phyloP scores from a whole-genome alignment of 2,113 vertebrate species.

The Xerus inauris region DNA sequence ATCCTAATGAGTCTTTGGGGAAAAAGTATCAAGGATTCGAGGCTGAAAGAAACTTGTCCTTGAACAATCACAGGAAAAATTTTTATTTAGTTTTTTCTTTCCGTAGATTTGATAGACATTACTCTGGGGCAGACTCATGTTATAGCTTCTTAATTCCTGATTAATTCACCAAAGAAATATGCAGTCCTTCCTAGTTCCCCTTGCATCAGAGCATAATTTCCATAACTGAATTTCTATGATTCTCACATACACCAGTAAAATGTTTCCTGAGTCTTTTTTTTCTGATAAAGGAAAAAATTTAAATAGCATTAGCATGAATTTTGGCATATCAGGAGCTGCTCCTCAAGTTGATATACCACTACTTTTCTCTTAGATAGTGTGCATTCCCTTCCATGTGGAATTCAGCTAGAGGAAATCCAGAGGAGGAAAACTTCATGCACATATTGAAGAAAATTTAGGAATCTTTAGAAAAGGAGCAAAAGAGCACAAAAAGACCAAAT shows the following conservation, averaged over 20 bases:
- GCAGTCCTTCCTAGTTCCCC: neutral
- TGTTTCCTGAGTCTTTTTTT: neutral
- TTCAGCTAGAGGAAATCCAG: neutral
- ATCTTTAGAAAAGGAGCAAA: neutral
- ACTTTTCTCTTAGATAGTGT: neutral
- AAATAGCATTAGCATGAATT: slow-evolving; percentile 48
- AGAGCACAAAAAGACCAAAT: neutral
- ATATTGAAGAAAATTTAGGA: neutral
- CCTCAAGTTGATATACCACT: neutral
- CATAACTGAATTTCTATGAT: slow-evolving; percentile 44
- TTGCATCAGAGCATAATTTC: slow-evolving; percentile 4
- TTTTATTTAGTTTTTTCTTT: slow-evolving; percentile 33
- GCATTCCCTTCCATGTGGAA: neutral
- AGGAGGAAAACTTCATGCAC: neutral
- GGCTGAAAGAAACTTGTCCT: neutral
- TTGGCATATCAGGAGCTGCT: neutral
- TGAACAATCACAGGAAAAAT: slow-evolving; percentile 5
- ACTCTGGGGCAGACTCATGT: neutral
- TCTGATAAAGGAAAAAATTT: slow-evolving; percentile 57
- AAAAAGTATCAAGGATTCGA: neutral
- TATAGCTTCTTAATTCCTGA: slow-evolving; percentile 28
- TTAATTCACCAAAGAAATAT: slow-evolving; percentile 24
- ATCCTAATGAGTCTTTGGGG: neutral
- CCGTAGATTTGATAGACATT: slow-evolving; percentile 33
- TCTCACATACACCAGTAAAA: slow-evolving; percentile 49